Percentiles rank a stretch among this genome's conserved stretches.
These are phyloP conservation scores for Whitmania pigra DNA, from an alignment of 1,140 invertebrate genomes.

Conservation along the genomic window DNA sequence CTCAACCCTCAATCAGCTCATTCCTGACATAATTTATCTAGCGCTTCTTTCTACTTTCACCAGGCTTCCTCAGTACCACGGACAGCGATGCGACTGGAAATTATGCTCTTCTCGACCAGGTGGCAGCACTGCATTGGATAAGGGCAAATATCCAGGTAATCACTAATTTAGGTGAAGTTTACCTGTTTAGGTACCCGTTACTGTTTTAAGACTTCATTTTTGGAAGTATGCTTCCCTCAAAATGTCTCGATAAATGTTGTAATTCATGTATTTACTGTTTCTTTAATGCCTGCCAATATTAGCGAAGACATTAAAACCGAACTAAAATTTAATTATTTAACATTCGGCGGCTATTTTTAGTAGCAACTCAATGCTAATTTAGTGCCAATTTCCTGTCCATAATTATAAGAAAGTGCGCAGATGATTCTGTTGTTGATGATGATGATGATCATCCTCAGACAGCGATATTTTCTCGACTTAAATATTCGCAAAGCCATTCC, in stretches of 20 bases:
- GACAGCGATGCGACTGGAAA: constrained; percentile 27
- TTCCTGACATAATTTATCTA: neutral
- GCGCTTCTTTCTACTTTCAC: constrained; percentile 24
- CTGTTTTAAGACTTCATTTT: too few relatives aligned
- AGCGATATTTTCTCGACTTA: neutral
- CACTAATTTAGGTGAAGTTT: neutral
- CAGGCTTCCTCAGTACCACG: constrained; percentile 29
- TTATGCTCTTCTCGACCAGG: constrained; percentile 28
- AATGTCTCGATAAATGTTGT: too few relatives aligned
- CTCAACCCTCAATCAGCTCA: neutral
- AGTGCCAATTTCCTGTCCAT: too few relatives aligned
- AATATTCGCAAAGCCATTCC: neutral
- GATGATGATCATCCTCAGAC: neutral
- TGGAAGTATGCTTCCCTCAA: too few relatives aligned
- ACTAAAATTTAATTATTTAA: too few relatives aligned
- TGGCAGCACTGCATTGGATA: constrained; percentile 52
- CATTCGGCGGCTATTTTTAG: too few relatives aligned
- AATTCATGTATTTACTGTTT: too few relatives aligned
- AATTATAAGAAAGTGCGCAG: too few relatives aligned
- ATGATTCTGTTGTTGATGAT: neutral
- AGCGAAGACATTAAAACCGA: too few relatives aligned
- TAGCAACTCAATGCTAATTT: too few relatives aligned
- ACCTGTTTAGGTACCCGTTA: too few relatives aligned
- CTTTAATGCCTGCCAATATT: too few relatives aligned
- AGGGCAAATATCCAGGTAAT: constrained; percentile 21